Evolutionary conservation across 2,797 vertebrate species (phyloP).

Genomic region (Anguilla anguilla): DNA sequence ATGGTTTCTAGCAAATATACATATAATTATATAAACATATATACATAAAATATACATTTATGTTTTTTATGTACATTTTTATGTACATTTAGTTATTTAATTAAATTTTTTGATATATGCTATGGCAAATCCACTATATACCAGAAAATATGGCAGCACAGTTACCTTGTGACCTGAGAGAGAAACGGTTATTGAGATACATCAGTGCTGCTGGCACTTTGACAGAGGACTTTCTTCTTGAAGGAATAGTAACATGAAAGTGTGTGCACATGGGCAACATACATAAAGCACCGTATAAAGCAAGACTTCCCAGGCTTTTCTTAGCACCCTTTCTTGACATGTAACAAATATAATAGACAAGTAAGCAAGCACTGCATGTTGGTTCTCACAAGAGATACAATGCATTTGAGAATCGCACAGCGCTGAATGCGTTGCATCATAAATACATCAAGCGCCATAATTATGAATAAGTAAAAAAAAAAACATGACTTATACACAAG

Average conservation of each 20-base stretch:
- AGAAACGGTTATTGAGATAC: background rate
- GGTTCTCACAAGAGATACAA: background rate
- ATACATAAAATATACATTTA: no score
- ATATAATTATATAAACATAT: no score
- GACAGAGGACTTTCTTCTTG: no score
- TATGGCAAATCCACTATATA: background rate
- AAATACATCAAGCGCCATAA: background rate
- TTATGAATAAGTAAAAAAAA: background rate
- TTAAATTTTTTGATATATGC: background rate
- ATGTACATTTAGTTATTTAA: no score
- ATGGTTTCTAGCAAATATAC: slow-evolving; percentile 45
- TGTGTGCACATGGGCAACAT: background rate
- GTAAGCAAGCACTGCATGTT: background rate
- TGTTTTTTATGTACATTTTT: no score
- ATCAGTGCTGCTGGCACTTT: background rate
- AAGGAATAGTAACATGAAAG: background rate
- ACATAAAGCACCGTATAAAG: background rate
- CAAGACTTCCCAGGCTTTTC: background rate
- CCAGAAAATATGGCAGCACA: background rate
- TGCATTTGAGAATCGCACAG: background rate
- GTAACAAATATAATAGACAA: background rate
- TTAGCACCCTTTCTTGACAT: background rate
- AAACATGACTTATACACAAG: no score
- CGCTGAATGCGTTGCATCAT: background rate
- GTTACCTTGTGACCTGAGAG: background rate